These are phyloP conservation scores for Toxonevra muliebris DNA, from an alignment of 2,888 invertebrate genomes.

Conservation along the genomic window DNA sequence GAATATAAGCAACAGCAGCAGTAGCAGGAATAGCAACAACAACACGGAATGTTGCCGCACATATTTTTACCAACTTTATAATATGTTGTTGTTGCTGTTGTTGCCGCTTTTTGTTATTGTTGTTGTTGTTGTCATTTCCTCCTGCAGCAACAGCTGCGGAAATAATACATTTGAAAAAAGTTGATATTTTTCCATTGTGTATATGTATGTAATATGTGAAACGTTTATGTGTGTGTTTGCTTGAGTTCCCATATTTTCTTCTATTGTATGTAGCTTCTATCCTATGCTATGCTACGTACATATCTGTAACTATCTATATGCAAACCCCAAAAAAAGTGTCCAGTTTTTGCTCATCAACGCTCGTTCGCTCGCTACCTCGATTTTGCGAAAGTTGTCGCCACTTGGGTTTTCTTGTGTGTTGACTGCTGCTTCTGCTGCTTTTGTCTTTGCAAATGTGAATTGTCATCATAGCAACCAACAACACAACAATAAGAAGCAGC, in stretches of 20 bases:
- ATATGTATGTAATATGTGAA: too few relatives aligned
- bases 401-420: conserved; percentile 4
- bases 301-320: neutral
- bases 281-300: too few relatives aligned
- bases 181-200: too few relatives aligned
- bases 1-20: neutral
- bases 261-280: too few relatives aligned
- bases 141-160: conserved; percentile 13
- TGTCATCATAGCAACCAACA: conserved; percentile 19
- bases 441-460: conserved; percentile 18
- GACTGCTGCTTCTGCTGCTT: conserved; percentile 11
- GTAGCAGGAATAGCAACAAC: conserved; percentile 6
- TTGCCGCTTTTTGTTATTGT: neutral
- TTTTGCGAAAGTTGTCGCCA: neutral
- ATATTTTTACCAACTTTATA: conserved; percentile 37
- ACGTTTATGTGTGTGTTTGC: too few relatives aligned
- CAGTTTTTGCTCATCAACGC: conserved; percentile 35
- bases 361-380: conserved; percentile 5
- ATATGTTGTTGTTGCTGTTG: conserved; percentile 11
- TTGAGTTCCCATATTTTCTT: too few relatives aligned
- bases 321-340: conserved; percentile 25
- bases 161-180: neutral
- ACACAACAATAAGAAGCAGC: too few relatives aligned
- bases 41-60: conserved; percentile 36
- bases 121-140: conserved; percentile 30